These are phyloP conservation scores for Acipenser oxyrinchus DNA, from an alignment of 2,797 vertebrate species.

Conservation along the genomic window DNA sequence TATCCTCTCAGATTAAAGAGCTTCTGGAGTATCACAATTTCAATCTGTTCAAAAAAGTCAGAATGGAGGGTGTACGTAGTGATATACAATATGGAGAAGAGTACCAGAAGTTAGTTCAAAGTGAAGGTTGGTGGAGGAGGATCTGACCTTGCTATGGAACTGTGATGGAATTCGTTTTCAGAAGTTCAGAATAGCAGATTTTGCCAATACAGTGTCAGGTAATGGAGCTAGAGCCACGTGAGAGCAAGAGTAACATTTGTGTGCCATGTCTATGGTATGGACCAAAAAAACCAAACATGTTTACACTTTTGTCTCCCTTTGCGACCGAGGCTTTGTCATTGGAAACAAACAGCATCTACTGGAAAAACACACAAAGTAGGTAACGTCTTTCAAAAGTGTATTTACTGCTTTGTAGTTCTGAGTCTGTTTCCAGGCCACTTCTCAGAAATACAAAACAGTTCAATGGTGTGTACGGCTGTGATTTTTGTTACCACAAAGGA, in stretches of 20 bases:
- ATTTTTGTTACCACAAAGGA: constrained; percentile 4
- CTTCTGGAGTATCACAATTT: constrained; percentile 19
- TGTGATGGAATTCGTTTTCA: constrained; percentile 15
- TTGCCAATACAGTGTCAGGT: constrained; percentile 7
- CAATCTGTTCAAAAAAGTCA: background rate
- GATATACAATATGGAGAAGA: constrained; percentile 17
- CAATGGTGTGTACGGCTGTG: constrained; percentile 8
- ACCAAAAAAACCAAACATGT: constrained; percentile 17
- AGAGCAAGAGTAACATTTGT: constrained; percentile 16
- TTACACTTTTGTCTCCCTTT: constrained; percentile 15
- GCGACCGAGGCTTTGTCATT: constrained; percentile 7
- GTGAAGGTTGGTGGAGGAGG: constrained; percentile 10
- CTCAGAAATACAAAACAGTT: constrained; percentile 19
- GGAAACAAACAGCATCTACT: constrained; percentile 7
- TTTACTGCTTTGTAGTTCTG: constrained; percentile 17
- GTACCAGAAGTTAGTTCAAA: constrained; percentile 8
- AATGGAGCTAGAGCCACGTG: constrained; percentile 17
- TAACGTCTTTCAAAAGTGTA: constrained; percentile 19
- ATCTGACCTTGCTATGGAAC: constrained; percentile 13
- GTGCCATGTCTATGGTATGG: constrained; percentile 24
- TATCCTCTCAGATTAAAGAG: constrained; percentile 11
- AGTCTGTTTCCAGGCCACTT: constrained; percentile 15
- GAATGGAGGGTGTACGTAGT: background rate
- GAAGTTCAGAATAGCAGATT: constrained; percentile 9
- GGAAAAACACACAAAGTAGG: constrained; percentile 10